Percentiles rank a stretch among this genome's conserved stretches.
phyloP scores from a whole-genome alignment of 2,888 invertebrate genomes.

The Melanchra persicariae region DNA sequence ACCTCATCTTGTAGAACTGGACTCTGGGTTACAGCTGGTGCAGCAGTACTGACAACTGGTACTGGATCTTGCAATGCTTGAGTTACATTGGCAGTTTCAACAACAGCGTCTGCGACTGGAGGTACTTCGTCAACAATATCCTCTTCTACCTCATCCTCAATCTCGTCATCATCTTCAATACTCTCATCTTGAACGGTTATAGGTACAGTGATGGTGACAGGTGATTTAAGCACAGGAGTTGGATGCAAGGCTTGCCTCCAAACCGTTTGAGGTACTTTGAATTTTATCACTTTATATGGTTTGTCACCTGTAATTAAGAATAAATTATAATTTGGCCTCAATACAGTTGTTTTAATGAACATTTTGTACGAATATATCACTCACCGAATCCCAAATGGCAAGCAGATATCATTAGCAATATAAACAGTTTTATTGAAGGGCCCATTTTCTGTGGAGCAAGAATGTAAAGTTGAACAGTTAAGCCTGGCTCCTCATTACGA shows the following conservation, averaged over 20 bases:
- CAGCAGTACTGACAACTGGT: conserved; percentile 61
- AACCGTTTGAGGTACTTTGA: conserved; percentile 79
- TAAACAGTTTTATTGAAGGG: conserved; percentile 58
- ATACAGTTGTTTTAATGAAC: neutral
- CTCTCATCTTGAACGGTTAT: conserved; percentile 82
- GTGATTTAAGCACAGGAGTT: conserved; percentile 84
- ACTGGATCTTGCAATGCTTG: conserved; percentile 64
- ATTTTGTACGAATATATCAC: conserved; percentile 33
- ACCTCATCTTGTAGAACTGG: conserved; percentile 74
- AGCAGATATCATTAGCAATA: conserved; percentile 65
- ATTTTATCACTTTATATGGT: conserved; percentile 79
- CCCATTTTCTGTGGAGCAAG: conserved; percentile 67
- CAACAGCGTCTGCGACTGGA: conserved; percentile 53
- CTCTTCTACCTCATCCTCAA: conserved; percentile 57
- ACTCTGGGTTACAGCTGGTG: conserved; percentile 67
- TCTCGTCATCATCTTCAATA: conserved; percentile 59
- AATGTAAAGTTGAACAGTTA: conserved; percentile 66
- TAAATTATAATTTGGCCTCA: neutral
- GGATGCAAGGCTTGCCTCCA: conserved; percentile 83
- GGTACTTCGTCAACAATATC: conserved; percentile 68
- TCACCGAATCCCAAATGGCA: conserved; percentile 70
- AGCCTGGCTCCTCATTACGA: conserved; percentile 78
- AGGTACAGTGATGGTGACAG: conserved; percentile 83
- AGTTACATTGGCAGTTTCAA: conserved; percentile 59
- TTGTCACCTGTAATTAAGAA: conserved; percentile 68